A percentile compares a stretch with the other conserved stretches of the same genome.
Evolutionary conservation across 2,888 invertebrate species (phyloP).

Genomic region (Eupithecia insigniata): DNA sequence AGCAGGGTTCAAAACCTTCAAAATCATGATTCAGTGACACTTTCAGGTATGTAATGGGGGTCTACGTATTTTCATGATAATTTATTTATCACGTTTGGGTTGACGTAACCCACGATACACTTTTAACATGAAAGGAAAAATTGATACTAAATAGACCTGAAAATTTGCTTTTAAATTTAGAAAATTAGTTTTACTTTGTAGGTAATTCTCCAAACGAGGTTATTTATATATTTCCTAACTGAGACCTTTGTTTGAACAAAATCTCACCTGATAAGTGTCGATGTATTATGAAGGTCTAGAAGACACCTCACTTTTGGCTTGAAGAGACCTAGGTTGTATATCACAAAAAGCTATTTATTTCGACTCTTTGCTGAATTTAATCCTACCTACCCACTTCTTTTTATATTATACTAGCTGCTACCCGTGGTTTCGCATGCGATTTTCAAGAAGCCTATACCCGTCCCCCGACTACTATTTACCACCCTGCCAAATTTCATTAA

Average conservation of each 20-base stretch:
- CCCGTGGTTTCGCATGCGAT: too few relatives aligned
- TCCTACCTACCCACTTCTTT: neutral
- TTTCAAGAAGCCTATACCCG: too few relatives aligned
- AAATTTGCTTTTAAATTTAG: neutral
- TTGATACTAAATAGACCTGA: neutral
- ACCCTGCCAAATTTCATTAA: too few relatives aligned
- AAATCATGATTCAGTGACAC: neutral
- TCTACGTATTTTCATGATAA: conserved; percentile 4
- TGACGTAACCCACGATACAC: neutral
- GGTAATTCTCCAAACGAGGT: neutral
- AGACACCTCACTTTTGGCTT: neutral
- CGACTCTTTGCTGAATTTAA: neutral
- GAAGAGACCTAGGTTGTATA: neutral
- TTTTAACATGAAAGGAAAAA: neutral
- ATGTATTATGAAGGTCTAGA: too few relatives aligned
- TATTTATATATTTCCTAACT: neutral
- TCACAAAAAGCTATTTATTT: neutral
- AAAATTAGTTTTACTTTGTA: neutral
- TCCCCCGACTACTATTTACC: too few relatives aligned
- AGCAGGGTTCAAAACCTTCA: neutral
- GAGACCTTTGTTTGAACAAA: neutral
- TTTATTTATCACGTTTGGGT: neutral
- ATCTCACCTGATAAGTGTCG: neutral
- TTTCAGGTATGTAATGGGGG: neutral
- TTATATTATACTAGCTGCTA: neutral